phyloP scores from a whole-genome alignment of 1,140 invertebrate genomes.

The Polypedilum pembai region DNA sequence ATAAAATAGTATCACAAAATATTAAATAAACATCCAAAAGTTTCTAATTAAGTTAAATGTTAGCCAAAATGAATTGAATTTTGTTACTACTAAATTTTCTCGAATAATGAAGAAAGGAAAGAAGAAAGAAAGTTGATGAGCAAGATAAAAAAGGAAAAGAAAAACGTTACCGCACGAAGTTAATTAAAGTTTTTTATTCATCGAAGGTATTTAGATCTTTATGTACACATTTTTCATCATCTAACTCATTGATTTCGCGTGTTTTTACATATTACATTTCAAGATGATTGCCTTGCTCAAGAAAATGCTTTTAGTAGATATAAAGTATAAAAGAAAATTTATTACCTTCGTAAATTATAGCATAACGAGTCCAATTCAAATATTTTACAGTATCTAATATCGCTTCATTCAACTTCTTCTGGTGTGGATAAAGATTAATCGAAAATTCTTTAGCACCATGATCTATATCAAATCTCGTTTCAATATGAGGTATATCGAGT shows the following conservation, averaged over 20 bases:
- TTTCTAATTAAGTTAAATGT: too few relatives aligned
- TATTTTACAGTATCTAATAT: slow-evolving; percentile 81
- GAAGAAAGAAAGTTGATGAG: too few relatives aligned
- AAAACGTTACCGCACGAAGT: slow-evolving; percentile 15
- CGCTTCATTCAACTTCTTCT: slow-evolving; percentile 72
- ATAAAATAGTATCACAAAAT: too few relatives aligned
- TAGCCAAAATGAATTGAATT: too few relatives aligned
- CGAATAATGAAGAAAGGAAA: too few relatives aligned
- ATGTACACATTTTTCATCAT: not conserved
- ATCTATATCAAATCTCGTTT: slow-evolving; percentile 66
- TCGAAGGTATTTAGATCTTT: not conserved
- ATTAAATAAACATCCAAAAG: too few relatives aligned
- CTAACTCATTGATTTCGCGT: not conserved
- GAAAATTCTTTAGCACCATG: slow-evolving; percentile 66
- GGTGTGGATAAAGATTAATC: slow-evolving; percentile 82
- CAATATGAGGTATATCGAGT: slow-evolving; percentile 80
- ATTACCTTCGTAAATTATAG: slow-evolving; percentile 83
- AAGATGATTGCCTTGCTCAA: slow-evolving; percentile 36
- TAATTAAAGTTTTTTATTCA: not conserved
- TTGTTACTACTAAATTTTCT: too few relatives aligned
- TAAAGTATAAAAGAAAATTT: not conserved
- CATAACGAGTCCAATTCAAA: slow-evolving; percentile 88
- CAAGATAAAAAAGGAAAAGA: not conserved
- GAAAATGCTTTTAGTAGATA: not conserved
- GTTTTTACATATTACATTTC: slow-evolving; percentile 32